These are phyloP conservation scores for Oreochromis spilurus DNA, from an alignment of 2,113 vertebrate genomes.

Conservation along the genomic window DNA sequence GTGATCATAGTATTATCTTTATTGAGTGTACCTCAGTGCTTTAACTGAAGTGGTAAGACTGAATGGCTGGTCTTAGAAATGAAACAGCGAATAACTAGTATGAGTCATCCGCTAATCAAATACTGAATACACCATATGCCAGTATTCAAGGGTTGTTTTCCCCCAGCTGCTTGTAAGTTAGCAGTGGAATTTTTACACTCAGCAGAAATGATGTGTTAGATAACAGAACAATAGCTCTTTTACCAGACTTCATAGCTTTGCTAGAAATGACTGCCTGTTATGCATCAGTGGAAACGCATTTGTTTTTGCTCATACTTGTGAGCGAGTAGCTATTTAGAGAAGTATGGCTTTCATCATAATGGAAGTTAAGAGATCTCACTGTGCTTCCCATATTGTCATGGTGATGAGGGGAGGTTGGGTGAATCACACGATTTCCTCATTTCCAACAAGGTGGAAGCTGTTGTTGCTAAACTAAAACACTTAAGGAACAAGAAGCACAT, in stretches of 20 bases:
- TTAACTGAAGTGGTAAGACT: neutral
- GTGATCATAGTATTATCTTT: neutral
- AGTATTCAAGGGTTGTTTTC: neutral
- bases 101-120: neutral
- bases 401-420: neutral
- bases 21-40: neutral
- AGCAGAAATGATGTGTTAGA: neutral
- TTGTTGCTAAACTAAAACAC: slow-evolving; percentile 39
- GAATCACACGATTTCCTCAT: slow-evolving; percentile 35
- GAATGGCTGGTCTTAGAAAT: neutral
- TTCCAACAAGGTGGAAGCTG: slow-evolving; percentile 31
- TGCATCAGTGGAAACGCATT: neutral
- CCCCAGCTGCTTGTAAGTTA: neutral
- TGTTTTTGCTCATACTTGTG: neutral
- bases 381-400: slow-evolving; percentile 50
- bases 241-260: neutral
- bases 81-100: neutral
- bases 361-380: slow-evolving; percentile 24
- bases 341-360: slow-evolving; percentile 33
- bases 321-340: slow-evolving; percentile 37
- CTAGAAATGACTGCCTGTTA: neutral
- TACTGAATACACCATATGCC: neutral
- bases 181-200: neutral
- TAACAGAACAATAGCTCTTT: neutral
- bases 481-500: neutral